Evolutionary conservation across 2,113 vertebrate species (phyloP).

Genomic region (Bubo blakistoni): DNA sequence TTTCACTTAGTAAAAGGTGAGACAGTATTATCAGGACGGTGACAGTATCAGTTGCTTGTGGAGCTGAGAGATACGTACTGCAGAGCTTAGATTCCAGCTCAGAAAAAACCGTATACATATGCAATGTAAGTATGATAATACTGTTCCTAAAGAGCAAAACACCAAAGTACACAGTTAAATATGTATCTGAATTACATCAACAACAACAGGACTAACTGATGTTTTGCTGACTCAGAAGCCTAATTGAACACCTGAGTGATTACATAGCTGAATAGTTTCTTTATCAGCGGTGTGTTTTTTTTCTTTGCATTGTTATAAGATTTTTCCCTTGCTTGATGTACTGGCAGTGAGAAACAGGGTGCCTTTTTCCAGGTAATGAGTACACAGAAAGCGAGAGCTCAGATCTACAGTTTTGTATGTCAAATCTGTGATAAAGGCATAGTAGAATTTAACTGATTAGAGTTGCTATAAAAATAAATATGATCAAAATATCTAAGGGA

Average conservation of each 20-base stretch:
- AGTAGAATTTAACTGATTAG: neutral
- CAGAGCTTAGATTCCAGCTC: neutral
- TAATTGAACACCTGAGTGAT: neutral
- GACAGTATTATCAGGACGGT: neutral
- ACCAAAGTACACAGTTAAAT: neutral
- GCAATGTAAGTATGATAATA: neutral
- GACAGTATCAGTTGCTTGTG: neutral
- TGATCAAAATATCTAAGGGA: neutral
- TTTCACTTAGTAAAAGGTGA: neutral
- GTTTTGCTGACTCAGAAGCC: neutral
- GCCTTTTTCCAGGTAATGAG: neutral
- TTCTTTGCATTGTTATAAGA: neutral
- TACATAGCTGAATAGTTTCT: neutral
- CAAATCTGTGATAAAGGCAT: neutral
- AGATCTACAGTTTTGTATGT: neutral
- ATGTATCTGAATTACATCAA: neutral
- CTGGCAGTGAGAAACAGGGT: neutral
- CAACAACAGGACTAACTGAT: neutral
- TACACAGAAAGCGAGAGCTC: neutral
- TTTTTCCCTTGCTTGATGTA: neutral
- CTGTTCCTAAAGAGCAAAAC: neutral
- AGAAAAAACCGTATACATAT: neutral
- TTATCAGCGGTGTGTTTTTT: neutral
- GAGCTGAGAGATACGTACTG: neutral
- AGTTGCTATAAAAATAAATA: neutral